A percentile compares a stretch with the other conserved stretches of the same genome.
phyloP scores from a whole-genome alignment of 2,888 invertebrate species.

The Cremastinae sp. region DNA sequence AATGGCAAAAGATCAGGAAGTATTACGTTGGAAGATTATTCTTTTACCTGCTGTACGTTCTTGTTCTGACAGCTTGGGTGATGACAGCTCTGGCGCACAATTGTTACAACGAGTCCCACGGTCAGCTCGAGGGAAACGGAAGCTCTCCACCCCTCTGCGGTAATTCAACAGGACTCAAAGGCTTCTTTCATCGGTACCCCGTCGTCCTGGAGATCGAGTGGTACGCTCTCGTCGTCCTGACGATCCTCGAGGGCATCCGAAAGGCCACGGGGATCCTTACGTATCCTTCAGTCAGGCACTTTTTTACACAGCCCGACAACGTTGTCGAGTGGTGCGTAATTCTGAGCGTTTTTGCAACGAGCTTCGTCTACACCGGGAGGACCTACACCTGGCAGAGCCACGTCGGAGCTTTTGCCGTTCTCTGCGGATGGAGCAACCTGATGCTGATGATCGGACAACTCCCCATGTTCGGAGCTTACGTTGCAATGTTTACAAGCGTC shows the following conservation, averaged over 20 bases:
- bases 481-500: constrained; percentile 94
- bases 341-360: constrained; percentile 90
- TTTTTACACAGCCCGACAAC: constrained; percentile 91
- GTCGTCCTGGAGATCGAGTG: constrained; percentile 90
- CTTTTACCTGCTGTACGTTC: constrained; percentile 89
- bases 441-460: constrained; percentile 95
- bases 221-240: constrained; percentile 90
- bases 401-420: constrained; percentile 91
- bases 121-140: constrained; percentile 83
- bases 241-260: constrained; percentile 89
- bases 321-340: constrained; percentile 94
- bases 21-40: constrained; percentile 91
- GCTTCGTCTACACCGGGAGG: constrained; percentile 89
- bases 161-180: constrained; percentile 85
- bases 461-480: constrained; percentile 93
- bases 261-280: constrained; percentile 91
- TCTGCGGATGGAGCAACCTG: constrained; percentile 93
- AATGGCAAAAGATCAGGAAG: constrained; percentile 94
- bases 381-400: constrained; percentile 93
- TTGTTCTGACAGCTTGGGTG: constrained; percentile 91
- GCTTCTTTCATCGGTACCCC: constrained; percentile 88
- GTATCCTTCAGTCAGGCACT: constrained; percentile 90
- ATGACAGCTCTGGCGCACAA: constrained; percentile 91
- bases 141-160: constrained; percentile 84
- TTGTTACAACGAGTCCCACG: constrained; percentile 86